Base-by-base conservation (phyloP, 2,797 vertebrate genomes). In the Cuniculus paca region DNA sequence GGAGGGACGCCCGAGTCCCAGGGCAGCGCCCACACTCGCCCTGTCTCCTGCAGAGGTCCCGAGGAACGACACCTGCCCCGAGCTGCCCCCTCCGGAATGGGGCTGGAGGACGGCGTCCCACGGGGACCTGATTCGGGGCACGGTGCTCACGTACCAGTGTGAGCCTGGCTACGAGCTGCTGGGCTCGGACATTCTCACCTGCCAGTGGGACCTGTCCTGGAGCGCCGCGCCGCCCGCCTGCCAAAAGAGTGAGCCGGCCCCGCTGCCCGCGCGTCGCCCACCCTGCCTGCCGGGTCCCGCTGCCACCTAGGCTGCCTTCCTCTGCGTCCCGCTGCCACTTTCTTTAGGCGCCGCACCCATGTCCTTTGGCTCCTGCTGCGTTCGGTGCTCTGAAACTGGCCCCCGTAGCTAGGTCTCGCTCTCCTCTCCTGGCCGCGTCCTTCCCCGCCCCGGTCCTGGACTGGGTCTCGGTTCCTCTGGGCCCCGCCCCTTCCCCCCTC, bases 201-300 rank as follows among this genome's bases (percentile, higher is more conserved):
- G 99, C 98, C 99, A 99, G 95, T 99, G 99, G 99, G 99, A 99
- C 98, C 98, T 99, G 65, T 99, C 99, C 84, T 99, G 99, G 99
- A 99, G 99, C 98, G 99, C 99, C 78, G 99, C 98, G 78, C 99
- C 99, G 0, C 99, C 99, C 0, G 99, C 99, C 39, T 99, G 99
- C 97, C 98, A 99, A 85, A 99, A 99, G 98, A 99, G 99, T 99
- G 95, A 98, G 98, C 80, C 2, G 16, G 34, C 26, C 79, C 94
- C 24, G 75, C 99, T 98, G 1, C 99, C 99, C 4, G 99, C 1
- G 34, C n/a, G 48, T 50, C 5, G 20, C 20, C n/a, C 2, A 3
- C 48, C 45, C 19, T 2, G 56, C 42, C 36, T 54, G 61, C 12
- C 0, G 22, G 19, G 5, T 48, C 80, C 81, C 19, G 42, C 60